A percentile compares a stretch with the other conserved stretches of the same genome.
phyloP scores from a whole-genome alignment of 2,113 vertebrate genomes.

The Python bivittatus region DNA sequence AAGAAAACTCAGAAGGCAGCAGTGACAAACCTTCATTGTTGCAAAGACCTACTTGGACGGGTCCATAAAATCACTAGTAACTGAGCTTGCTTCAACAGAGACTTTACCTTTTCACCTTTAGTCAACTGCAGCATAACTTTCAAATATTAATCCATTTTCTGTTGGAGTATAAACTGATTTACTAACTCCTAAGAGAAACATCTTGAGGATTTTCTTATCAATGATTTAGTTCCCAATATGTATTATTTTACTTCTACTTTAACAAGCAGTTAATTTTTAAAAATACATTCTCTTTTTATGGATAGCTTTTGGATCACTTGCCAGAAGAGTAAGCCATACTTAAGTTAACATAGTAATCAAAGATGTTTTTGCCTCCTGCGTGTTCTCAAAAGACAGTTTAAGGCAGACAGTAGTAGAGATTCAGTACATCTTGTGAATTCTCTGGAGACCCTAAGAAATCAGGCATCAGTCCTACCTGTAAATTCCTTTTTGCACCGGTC shows the following conservation, averaged over 20 bases:
- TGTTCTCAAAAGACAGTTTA: conserved; percentile 33
- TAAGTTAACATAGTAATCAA: conserved; percentile 32
- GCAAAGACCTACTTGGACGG: neutral
- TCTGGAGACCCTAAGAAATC: conserved; percentile 12
- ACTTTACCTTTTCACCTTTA: neutral
- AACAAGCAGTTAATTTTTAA: conserved; percentile 15
- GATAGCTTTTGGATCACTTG: conserved; percentile 27
- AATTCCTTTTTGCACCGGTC: conserved; percentile 98
- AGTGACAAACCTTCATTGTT: neutral
- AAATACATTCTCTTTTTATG: conserved; percentile 31
- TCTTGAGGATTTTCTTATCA: conserved; percentile 13
- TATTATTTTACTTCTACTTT: conserved; percentile 25
- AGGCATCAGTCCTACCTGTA: conserved; percentile 77
- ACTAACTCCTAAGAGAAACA: neutral
- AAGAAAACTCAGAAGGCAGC: neutral
- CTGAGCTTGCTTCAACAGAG: neutral
- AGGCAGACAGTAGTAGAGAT: conserved; percentile 22
- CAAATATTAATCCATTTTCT: conserved; percentile 6
- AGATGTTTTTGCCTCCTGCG: conserved; percentile 2
- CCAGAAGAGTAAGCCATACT: conserved; percentile 17
- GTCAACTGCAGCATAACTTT: neutral
- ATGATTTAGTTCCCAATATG: conserved; percentile 11
- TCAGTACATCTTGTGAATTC: conserved; percentile 20
- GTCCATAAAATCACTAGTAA: neutral
- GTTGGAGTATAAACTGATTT: neutral